Evolutionary conservation across 2,113 vertebrate species (phyloP).

Genomic region (Furnarius figulus): DNA sequence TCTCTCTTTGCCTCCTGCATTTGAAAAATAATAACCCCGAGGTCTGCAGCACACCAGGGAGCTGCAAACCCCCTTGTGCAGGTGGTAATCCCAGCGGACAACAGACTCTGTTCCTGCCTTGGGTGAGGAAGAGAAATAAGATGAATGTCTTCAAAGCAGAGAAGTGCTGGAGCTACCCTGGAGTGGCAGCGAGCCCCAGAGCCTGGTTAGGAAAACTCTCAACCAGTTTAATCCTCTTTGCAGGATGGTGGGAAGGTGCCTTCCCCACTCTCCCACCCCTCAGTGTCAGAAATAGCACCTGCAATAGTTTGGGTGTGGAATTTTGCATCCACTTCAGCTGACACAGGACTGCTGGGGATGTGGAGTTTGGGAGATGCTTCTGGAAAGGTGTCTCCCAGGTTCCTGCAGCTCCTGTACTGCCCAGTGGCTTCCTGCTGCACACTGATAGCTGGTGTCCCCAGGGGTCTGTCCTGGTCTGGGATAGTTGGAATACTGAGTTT

Average conservation of each 20-base stretch:
- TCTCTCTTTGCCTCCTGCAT: background rate
- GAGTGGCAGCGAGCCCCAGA: background rate
- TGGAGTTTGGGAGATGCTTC: background rate
- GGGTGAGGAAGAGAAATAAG: background rate
- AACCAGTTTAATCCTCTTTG: background rate
- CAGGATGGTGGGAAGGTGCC: background rate
- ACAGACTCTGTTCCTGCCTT: background rate
- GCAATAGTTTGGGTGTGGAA: background rate
- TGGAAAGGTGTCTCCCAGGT: background rate
- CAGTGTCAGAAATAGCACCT: background rate
- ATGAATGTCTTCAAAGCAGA: background rate
- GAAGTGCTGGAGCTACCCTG: background rate
- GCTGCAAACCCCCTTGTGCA: background rate
- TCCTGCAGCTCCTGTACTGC: background rate
- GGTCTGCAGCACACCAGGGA: background rate
- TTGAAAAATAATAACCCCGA: background rate
- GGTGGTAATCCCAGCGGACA: fast-evolving
- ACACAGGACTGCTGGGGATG: fast-evolving
- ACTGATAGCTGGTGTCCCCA: fast-evolving
- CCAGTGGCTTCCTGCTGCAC: fast-evolving
- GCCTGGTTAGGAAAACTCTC: background rate
- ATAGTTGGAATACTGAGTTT: background rate
- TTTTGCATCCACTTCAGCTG: background rate
- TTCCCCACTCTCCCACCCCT: background rate
- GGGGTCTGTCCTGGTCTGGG: background rate